Percentiles rank a stretch among this genome's conserved stretches.
Evolutionary conservation across 2,797 vertebrate genomes (phyloP).

Genomic region (Pygocentrus nattereri): DNA sequence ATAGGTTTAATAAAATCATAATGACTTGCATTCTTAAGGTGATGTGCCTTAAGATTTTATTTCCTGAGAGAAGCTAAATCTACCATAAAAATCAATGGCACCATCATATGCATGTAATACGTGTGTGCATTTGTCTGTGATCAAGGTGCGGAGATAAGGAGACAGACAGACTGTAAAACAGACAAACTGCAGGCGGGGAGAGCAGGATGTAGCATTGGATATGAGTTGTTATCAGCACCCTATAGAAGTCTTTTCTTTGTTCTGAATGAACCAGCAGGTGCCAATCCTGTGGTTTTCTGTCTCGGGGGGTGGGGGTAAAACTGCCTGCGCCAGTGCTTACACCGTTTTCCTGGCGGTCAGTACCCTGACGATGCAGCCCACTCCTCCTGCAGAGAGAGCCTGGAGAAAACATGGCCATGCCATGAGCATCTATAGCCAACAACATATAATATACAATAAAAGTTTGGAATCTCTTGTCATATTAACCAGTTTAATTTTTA

Average conservation of each 20-base stretch:
- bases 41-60: slow-evolving; percentile 39
- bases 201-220: slow-evolving; percentile 32
- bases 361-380: slow-evolving; percentile 95
- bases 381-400: slow-evolving; percentile 94
- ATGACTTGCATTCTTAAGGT: slow-evolving; percentile 38
- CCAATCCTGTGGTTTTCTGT: slow-evolving; percentile 47
- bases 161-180: background rate
- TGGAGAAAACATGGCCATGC: slow-evolving; percentile 61
- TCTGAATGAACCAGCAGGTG: slow-evolving; percentile 66
- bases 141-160: slow-evolving; percentile 33
- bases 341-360: slow-evolving; percentile 97
- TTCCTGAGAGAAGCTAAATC: slow-evolving; percentile 64
- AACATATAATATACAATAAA: background rate
- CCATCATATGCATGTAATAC: slow-evolving; percentile 26
- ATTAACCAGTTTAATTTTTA: background rate
- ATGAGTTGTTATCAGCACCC: slow-evolving; percentile 60
- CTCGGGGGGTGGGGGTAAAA: slow-evolving; percentile 40
- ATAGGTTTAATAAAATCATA: slow-evolving; percentile 33
- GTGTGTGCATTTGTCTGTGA: slow-evolving; percentile 18
- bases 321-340: slow-evolving; percentile 69
- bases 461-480: background rate
- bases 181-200: background rate
- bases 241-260: slow-evolving; percentile 67
- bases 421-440: background rate
- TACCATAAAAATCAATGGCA: slow-evolving; percentile 34